These are phyloP conservation scores for Peromyscus aztecus DNA, from an alignment of 2,797 vertebrate species.

Conservation along the genomic window DNA sequence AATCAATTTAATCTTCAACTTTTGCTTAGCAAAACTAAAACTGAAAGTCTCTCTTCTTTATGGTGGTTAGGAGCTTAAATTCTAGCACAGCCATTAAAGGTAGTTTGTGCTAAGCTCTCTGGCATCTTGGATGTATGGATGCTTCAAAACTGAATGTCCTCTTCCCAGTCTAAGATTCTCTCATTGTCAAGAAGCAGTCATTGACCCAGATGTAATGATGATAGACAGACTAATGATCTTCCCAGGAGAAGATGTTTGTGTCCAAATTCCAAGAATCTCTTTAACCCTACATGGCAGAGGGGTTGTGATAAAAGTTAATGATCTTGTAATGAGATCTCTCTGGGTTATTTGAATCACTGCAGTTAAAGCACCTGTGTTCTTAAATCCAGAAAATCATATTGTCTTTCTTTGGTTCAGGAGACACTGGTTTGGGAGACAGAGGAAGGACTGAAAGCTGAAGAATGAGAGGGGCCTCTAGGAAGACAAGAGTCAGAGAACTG, in stretches of 20 bases:
- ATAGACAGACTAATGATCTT: background rate
- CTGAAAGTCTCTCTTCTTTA: background rate
- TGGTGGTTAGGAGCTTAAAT: background rate
- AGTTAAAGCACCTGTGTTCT: background rate
- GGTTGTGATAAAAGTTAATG: background rate
- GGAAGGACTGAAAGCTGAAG: fast-evolving
- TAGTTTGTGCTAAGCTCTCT: background rate
- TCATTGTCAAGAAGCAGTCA: background rate
- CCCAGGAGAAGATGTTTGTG: fast-evolving
- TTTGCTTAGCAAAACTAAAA: background rate
- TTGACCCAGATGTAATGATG: background rate
- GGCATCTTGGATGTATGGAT: no score
- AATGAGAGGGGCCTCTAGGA: background rate
- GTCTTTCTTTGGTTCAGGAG: background rate
- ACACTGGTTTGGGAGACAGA: background rate
- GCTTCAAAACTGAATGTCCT: background rate
- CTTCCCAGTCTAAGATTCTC: background rate
- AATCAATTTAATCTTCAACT: background rate
- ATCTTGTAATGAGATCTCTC: background rate
- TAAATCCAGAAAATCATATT: background rate
- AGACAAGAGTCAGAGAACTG: background rate
- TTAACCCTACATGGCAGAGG: background rate
- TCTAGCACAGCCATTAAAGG: background rate
- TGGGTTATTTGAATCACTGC: background rate
- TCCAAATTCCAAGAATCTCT: background rate